phyloP scores from a whole-genome alignment of 2,797 vertebrate genomes.

The Micromesistius poutassou region DNA sequence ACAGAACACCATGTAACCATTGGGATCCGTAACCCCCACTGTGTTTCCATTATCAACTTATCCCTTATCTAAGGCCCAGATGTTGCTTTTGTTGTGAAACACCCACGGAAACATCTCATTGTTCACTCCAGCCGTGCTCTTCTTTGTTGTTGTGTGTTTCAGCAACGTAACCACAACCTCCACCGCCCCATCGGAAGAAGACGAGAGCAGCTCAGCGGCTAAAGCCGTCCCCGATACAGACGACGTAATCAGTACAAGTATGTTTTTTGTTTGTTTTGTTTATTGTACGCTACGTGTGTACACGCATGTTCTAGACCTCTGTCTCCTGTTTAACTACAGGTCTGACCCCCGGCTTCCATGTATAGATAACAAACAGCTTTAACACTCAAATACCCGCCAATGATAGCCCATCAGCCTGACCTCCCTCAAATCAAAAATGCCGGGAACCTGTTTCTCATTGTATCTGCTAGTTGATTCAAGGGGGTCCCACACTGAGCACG shows the following conservation, averaged over 20 bases:
- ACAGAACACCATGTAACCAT: background rate
- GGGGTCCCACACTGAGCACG: too few species aligned
- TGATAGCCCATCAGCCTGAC: too few species aligned
- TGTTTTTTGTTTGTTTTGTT: background rate
- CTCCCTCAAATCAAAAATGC: background rate
- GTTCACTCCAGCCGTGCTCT: background rate
- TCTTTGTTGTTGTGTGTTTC: constrained; percentile 16
- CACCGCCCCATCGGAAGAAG: constrained; percentile 69
- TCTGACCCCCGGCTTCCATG: background rate
- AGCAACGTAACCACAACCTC: constrained; percentile 74
- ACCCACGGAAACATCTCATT: background rate
- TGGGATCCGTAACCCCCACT: background rate
- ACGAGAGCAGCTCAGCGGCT: constrained; percentile 67
- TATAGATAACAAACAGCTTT: too few species aligned
- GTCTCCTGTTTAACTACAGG: background rate
- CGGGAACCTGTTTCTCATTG: too few species aligned
- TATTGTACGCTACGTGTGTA: background rate
- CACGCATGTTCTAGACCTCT: background rate
- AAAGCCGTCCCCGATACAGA: constrained; percentile 74
- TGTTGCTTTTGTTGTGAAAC: background rate
- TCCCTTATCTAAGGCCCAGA: background rate
- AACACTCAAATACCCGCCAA: background rate
- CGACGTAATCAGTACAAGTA: constrained; percentile 72
- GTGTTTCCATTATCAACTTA: background rate
- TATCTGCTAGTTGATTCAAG: background rate